Evolutionary conservation across 2,888 invertebrate genomes (phyloP).

Genomic region (Drosophila parthenogenetica): DNA sequence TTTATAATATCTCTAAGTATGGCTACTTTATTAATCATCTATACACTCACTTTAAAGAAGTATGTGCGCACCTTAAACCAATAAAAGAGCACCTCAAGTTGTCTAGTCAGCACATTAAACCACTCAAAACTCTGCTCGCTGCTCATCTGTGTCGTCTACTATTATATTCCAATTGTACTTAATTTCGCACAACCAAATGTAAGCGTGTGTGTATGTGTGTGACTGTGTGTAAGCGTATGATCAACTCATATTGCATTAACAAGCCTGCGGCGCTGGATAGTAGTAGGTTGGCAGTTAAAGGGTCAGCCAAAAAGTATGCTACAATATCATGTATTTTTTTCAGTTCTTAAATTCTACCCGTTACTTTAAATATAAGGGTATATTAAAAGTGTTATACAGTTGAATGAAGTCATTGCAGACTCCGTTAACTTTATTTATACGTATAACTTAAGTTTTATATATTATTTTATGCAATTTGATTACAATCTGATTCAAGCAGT

Average conservation of each 20-base stretch:
- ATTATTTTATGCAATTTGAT: too few species aligned
- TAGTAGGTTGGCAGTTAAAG: conserved; percentile 32
- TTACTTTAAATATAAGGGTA: neutral
- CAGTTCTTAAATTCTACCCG: conserved; percentile 33
- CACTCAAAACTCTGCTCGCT: conserved; percentile 27
- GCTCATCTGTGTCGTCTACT: conserved; percentile 36
- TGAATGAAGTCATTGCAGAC: too few species aligned
- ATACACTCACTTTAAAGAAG: conserved; percentile 6
- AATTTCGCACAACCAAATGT: conserved; percentile 56
- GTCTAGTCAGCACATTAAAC: conserved; percentile 49
- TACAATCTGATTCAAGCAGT: too few species aligned
- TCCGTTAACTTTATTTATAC: too few species aligned
- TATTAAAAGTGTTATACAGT: too few species aligned
- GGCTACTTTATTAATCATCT: conserved; percentile 8
- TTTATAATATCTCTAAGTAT: neutral
- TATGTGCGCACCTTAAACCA: conserved; percentile 33
- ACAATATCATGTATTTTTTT: conserved; percentile 23
- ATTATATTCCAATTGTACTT: conserved; percentile 66
- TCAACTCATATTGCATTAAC: conserved; percentile 40
- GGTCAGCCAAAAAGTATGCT: conserved; percentile 47
- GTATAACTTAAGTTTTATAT: too few species aligned
- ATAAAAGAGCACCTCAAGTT: conserved; percentile 32
- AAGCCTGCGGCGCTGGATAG: conserved; percentile 26
- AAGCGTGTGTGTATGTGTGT: conserved; percentile 8
- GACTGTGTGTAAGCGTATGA: neutral